Evolutionary conservation across 2,797 vertebrate species (phyloP).

Genomic region (Oryzias sinensis): DNA sequence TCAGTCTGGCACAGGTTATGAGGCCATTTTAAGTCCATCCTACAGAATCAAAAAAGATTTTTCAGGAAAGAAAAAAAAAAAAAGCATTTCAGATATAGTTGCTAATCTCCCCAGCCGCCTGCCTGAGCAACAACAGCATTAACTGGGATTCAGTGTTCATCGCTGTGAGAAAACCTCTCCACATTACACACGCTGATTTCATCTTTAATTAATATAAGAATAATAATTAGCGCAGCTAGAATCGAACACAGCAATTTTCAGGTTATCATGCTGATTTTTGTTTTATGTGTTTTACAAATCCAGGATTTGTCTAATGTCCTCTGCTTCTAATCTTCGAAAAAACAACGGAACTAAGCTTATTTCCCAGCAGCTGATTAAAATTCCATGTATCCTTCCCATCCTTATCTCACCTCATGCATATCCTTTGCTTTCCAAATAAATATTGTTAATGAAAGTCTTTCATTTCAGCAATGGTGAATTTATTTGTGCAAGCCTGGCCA

Average conservation of each 20-base stretch:
- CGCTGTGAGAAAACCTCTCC: conserved; percentile 3
- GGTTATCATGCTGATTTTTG: conserved; percentile 7
- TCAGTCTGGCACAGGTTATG: no score
- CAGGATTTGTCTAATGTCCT: conserved; percentile 16
- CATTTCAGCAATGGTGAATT: conserved; percentile 56
- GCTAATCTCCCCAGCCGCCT: neutral
- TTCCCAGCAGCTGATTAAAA: conserved; percentile 20
- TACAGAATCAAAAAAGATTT: no score
- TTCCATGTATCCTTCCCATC: conserved; percentile 15
- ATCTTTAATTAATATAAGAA: conserved; percentile 9
- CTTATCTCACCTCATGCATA: conserved; percentile 1
- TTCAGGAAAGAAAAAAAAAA: neutral
- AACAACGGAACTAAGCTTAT: conserved; percentile 15
- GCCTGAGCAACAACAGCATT: neutral
- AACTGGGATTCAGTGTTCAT: neutral
- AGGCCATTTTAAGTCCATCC: no score
- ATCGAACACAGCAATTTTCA: neutral
- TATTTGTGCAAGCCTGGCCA: conserved; percentile 30
- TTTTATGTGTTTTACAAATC: conserved; percentile 16
- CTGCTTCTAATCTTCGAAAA: conserved; percentile 10
- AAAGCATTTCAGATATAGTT: neutral
- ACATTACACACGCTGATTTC: conserved; percentile 3
- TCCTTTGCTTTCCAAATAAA: conserved; percentile 29
- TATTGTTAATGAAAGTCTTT: conserved; percentile 57
- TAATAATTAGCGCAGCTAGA: conserved; percentile 18